Evolutionary conservation across 2,797 vertebrate genomes (phyloP), one percentile per base, ranked within the genome.

Genomic region (Myotis myotis): DNA sequence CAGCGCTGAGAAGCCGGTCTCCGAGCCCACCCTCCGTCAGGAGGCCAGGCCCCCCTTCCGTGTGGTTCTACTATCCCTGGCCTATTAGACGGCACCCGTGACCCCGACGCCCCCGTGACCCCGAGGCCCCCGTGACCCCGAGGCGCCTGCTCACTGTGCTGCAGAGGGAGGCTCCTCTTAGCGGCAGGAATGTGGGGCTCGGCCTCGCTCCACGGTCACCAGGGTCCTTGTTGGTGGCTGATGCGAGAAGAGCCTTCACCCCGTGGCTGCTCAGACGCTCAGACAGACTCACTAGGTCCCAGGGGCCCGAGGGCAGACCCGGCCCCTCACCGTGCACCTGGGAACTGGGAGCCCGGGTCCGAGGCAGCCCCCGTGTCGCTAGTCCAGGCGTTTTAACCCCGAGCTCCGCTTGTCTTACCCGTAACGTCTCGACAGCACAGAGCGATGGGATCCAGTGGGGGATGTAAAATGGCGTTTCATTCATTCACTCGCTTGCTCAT

Each of bases 61-160:
- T 23, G 57, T 17, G 3, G 51, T 71, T 93, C 62, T n/a, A 72
- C 78, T 90, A 85, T 90, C 95, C 74, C 25, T 92, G 78, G 20
- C 64, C n/a, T 78, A 60, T 72, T 81, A 74, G 55, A 51, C 74
- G n/a, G 3, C 3, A 9, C 20, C 53, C 20, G 1, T 20, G 8
- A 55, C 53, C 53, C 51, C 20, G 0, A 55, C 20, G 19, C 7
- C 6, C 51, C 51, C 0, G 19, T 22, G 12, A 53, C 51, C 19
- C 20, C 8, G 1, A 53, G 53, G 19, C 38, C 19, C 2, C 53
- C 49, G 12, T 15, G 47, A 91, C 84, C 91, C 80, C 47, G 2
- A 84, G 80, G 10, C 22, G 49, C 22, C 44, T 10, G 55, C 55
- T 90, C 74, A 90, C 49, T 68, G 53, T 78, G 87, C 19, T 10